Percentiles rank a stretch among this genome's conserved stretches.
These are phyloP conservation scores for Tetheella fluctuosa DNA, from an alignment of 2,888 invertebrate genomes.

Conservation along the genomic window DNA sequence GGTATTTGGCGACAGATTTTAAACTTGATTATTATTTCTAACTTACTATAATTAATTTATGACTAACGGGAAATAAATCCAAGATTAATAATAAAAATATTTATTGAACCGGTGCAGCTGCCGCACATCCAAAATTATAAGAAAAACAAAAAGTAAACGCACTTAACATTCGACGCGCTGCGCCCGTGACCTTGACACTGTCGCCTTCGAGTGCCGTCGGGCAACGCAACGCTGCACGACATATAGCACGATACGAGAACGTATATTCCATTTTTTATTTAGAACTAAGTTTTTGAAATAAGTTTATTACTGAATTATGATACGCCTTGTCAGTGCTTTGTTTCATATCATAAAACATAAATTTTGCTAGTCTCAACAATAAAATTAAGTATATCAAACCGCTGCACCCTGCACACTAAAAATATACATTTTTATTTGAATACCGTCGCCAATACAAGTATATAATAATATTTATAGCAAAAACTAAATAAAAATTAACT, in stretches of 20 bases:
- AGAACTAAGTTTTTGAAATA: background rate
- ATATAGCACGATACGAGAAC: background rate
- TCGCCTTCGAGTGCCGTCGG: conserved; percentile 21
- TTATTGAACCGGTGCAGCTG: conserved; percentile 35
- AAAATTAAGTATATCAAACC: too few relatives aligned
- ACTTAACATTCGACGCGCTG: conserved; percentile 40
- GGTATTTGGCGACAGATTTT: too few relatives aligned
- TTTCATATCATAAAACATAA: too few relatives aligned
- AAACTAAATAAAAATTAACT: background rate
- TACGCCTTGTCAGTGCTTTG: too few relatives aligned
- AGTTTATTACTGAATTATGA: background rate
- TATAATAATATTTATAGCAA: background rate
- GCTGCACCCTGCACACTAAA: background rate
- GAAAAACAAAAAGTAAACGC: conserved; percentile 39
- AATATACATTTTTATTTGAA: too few relatives aligned
- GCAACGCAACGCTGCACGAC: conserved; percentile 18
- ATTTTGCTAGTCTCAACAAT: too few relatives aligned
- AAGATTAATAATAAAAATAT: background rate
- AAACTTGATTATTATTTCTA: too few relatives aligned
- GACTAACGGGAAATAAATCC: too few relatives aligned
- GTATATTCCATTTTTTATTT: background rate
- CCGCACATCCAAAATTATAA: conserved; percentile 38
- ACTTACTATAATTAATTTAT: background rate
- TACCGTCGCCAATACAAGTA: too few relatives aligned
- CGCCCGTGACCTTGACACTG: conserved; percentile 70